A percentile compares a stretch with the other conserved stretches of the same genome.
phyloP scores from a whole-genome alignment of 2,888 invertebrate genomes.

The Hirtodrosophila trivittata region DNA sequence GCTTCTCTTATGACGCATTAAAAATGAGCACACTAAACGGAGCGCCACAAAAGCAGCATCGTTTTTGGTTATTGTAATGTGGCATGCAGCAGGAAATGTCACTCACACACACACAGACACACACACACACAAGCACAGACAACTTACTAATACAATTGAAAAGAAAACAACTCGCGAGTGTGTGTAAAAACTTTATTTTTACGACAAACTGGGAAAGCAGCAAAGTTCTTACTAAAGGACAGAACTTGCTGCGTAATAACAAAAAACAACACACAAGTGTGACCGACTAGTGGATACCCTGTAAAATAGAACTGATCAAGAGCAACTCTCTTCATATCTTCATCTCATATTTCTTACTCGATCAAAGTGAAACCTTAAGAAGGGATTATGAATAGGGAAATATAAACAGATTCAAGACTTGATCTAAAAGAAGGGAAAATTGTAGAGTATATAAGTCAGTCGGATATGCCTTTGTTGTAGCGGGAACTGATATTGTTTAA shows the following conservation, averaged over 20 bases:
- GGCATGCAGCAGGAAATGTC: slow-evolving; percentile 47
- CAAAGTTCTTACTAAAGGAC: slow-evolving; percentile 70
- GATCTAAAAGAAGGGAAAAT: too few species aligned
- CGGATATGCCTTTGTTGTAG: neutral
- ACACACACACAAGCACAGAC: slow-evolving; percentile 11
- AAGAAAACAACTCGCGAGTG: slow-evolving; percentile 62
- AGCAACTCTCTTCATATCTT: too few species aligned
- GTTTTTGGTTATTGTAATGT: slow-evolving; percentile 63
- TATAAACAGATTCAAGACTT: too few species aligned
- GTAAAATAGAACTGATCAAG: too few species aligned
- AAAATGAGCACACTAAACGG: slow-evolving; percentile 69
- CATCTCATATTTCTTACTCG: too few species aligned
- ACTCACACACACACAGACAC: slow-evolving; percentile 18
- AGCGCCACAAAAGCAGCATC: slow-evolving; percentile 48
- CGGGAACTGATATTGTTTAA: slow-evolving; percentile 6
- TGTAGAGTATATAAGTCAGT: neutral
- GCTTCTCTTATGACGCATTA: slow-evolving; percentile 51
- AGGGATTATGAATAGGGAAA: too few species aligned
- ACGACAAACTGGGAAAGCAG: slow-evolving; percentile 71
- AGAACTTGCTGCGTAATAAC: slow-evolving; percentile 34
- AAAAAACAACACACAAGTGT: slow-evolving; percentile 12
- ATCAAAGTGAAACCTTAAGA: too few species aligned
- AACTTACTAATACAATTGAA: slow-evolving; percentile 59
- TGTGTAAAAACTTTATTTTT: slow-evolving; percentile 76
- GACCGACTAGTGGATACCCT: slow-evolving; percentile 16